A percentile compares a stretch with the other conserved stretches of the same genome.
Conservation (phyloP, 1,140 invertebrate species). For the Panagrolaimus sp. region DNA sequence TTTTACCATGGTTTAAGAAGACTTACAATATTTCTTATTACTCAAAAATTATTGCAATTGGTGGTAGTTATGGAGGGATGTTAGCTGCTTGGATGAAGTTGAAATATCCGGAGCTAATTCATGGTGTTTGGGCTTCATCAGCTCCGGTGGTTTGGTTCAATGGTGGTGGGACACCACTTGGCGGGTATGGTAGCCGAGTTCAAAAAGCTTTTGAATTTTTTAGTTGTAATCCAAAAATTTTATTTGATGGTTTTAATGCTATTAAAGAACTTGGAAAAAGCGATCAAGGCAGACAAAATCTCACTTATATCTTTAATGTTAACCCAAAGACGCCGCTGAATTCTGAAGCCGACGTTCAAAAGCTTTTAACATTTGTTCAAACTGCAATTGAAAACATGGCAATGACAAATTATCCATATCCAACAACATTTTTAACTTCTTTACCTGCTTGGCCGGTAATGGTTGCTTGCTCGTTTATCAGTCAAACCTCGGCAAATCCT, state of each 20-base stretch:
- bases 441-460: constrained; percentile 59
- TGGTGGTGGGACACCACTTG: background rate
- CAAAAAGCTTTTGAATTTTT: background rate
- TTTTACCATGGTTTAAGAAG: constrained; percentile 69
- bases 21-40: constrained; percentile 33
- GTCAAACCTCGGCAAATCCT: background rate
- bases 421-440: constrained; percentile 58
- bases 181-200: background rate
- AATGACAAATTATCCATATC: constrained; percentile 61
- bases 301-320: constrained; percentile 11
- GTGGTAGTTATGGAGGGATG: constrained; percentile 79
- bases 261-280: background rate
- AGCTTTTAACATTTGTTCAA: constrained; percentile 9
- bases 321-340: background rate
- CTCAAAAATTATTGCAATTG: constrained; percentile 71
- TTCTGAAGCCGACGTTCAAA: background rate
- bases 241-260: background rate
- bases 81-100: constrained; percentile 62
- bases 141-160: background rate
- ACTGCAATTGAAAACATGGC: constrained; percentile 11
- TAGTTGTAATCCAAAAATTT: background rate
- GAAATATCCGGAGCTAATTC: constrained; percentile 56
- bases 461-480: constrained; percentile 15
- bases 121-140: constrained; percentile 59
- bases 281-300: background rate